These are phyloP conservation scores for Physocephala rufipes DNA, from an alignment of 2,888 invertebrate species.

Conservation along the genomic window DNA sequence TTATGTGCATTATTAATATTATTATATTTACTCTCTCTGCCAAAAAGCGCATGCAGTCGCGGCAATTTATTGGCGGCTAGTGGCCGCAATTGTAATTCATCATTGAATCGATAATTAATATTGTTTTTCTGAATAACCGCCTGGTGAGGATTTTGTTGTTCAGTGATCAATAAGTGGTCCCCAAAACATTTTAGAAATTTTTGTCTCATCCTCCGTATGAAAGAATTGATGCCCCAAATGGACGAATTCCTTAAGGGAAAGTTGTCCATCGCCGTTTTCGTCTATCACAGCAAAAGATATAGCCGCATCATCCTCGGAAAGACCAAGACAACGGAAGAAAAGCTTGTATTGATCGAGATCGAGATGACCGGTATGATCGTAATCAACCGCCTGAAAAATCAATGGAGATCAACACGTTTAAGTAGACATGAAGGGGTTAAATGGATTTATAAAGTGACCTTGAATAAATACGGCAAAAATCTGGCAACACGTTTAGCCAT, in stretches of 20 bases:
- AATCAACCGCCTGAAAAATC: conserved; percentile 77
- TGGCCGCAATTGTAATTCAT: conserved; percentile 49
- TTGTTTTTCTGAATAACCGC: conserved; percentile 43
- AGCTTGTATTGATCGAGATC: conserved; percentile 83
- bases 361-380: conserved; percentile 80
- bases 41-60: conserved; percentile 42
- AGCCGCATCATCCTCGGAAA: conserved; percentile 78
- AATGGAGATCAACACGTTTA: neutral
- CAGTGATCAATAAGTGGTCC: conserved; percentile 76
- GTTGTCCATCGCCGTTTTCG: conserved; percentile 79
- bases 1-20: conserved; percentile 23
- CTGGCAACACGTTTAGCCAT: conserved; percentile 78
- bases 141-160: conserved; percentile 50
- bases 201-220: conserved; percentile 77
- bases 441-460: conserved; percentile 67
- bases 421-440: neutral
- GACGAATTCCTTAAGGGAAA: conserved; percentile 81
- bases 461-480: conserved; percentile 84
- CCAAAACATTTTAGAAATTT: conserved; percentile 87
- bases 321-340: conserved; percentile 82
- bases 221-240: conserved; percentile 84
- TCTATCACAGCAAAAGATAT: conserved; percentile 83
- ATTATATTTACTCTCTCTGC: conserved; percentile 39
- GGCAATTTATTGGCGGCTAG: conserved; percentile 46
- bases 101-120: conserved; percentile 52